These are phyloP conservation scores for Altica lythri DNA, from an alignment of 2,888 invertebrate genomes.

Conservation along the genomic window DNA sequence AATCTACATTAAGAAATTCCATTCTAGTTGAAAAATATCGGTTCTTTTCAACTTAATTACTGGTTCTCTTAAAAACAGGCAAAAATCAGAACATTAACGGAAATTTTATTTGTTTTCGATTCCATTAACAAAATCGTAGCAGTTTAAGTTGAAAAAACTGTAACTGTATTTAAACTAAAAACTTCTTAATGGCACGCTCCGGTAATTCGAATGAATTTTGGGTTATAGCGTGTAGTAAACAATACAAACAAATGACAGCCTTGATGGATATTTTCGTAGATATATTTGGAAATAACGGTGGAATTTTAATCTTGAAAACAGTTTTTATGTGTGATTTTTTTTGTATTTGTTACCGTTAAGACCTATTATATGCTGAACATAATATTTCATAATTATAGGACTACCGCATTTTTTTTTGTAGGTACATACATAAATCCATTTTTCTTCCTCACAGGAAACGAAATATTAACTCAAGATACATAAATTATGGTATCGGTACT, in stretches of 20 bases:
- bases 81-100: conserved; percentile 11
- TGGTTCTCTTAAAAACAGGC: conserved; percentile 6
- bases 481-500: no score
- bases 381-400: conserved; percentile 3
- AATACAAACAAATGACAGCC: conserved; percentile 17
- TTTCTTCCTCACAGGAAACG: no score
- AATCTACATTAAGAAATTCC: no score
- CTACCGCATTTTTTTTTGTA: neutral
- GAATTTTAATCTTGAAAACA: conserved; percentile 9
- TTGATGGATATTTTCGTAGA: conserved; percentile 15
- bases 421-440: no score
- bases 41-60: conserved; percentile 14
- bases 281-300: conserved; percentile 18
- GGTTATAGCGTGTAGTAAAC: conserved; percentile 10
- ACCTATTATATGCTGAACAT: neutral
- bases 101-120: neutral
- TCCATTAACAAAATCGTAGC: conserved; percentile 16
- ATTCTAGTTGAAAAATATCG: no score
- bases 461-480: no score
- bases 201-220: conserved; percentile 7
- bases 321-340: conserved; percentile 12
- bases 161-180: conserved; percentile 22
- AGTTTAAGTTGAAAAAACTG: conserved; percentile 3
- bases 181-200: conserved; percentile 17
- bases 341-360: conserved; percentile 6